Percentiles rank a stretch among this genome's conserved stretches.
These are phyloP conservation scores for Tricholauxania praeusta DNA, from an alignment of 2,888 invertebrate species.

Conservation along the genomic window DNA sequence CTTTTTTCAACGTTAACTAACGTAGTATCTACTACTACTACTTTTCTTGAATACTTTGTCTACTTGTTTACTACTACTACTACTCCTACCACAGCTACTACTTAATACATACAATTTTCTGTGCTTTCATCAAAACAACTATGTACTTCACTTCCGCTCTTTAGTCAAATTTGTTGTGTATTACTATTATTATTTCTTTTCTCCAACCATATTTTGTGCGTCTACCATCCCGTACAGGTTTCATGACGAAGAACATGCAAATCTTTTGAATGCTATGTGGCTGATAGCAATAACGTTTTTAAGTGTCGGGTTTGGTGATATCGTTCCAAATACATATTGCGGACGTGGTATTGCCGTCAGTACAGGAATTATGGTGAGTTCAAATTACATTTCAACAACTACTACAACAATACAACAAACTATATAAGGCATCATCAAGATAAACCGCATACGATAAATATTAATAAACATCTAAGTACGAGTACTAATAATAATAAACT, in stretches of 20 bases:
- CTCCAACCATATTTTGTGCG: constrained; percentile 45
- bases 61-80: constrained; percentile 14
- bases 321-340: constrained; percentile 99
- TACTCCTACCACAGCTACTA: constrained; percentile 24
- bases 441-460: not conserved
- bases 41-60: not conserved
- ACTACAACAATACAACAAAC: constrained; percentile 36
- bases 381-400: constrained; percentile 43
- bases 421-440: not conserved
- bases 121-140: not conserved
- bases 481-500: not conserved
- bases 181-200: constrained; percentile 34
- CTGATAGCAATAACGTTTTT: constrained; percentile 99
- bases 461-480: not conserved
- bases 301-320: constrained; percentile 99
- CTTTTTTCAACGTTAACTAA: not conserved
- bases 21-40: constrained; percentile 21
- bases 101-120: constrained; percentile 17
- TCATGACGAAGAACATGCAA: constrained; percentile 98
- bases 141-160: constrained; percentile 23
- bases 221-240: constrained; percentile 74
- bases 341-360: constrained; percentile 99
- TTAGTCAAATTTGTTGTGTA: constrained; percentile 33
- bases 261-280: constrained; percentile 99
- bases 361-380: constrained; percentile 99